Evolutionary conservation across 2,113 vertebrate species (phyloP).

Genomic region (Microtus pennsylvanicus): DNA sequence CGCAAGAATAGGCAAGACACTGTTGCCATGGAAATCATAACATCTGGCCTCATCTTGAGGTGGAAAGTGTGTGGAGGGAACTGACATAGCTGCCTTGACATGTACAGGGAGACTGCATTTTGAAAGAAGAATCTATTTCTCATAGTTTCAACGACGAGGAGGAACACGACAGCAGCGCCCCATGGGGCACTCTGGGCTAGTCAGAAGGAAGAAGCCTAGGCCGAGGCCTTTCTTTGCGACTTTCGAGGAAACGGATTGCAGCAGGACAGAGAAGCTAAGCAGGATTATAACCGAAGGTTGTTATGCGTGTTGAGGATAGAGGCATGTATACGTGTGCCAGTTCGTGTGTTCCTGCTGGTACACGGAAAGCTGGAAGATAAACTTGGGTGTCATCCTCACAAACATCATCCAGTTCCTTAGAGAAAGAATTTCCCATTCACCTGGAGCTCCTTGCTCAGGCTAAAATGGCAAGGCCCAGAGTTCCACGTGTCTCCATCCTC

Average conservation of each 20-base stretch:
- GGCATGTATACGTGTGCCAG: background rate
- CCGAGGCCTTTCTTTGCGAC: background rate
- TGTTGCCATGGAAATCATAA: background rate
- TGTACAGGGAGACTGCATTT: background rate
- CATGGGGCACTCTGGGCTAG: background rate
- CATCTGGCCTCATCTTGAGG: background rate
- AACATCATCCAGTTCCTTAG: background rate
- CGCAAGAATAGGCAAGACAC: background rate
- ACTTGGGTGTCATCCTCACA: background rate
- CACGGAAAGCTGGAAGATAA: background rate
- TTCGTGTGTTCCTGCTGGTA: background rate
- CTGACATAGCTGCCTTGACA: background rate
- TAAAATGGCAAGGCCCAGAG: background rate
- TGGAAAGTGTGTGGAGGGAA: background rate
- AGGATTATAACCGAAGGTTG: background rate
- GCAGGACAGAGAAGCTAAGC: background rate
- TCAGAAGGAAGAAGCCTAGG: background rate
- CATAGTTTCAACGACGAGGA: background rate
- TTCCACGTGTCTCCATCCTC: background rate
- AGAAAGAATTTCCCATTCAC: background rate
- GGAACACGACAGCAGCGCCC: background rate
- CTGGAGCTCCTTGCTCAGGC: background rate
- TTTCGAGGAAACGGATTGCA: background rate
- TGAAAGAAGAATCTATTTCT: background rate
- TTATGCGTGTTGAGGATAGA: background rate